Conservation (phyloP, 2,888 invertebrate species). For the Odiellus spinosus region DNA sequence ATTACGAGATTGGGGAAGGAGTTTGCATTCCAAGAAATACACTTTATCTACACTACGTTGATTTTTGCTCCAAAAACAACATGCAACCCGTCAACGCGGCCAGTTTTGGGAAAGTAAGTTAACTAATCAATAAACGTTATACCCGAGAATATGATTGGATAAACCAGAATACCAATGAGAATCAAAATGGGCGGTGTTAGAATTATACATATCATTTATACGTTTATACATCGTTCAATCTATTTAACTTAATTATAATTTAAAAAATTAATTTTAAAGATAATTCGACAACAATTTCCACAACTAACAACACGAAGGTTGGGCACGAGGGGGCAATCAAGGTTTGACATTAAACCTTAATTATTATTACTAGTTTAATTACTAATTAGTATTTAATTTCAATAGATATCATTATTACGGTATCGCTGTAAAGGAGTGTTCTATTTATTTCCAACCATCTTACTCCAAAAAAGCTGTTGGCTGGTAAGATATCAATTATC, state of each 20-base stretch:
- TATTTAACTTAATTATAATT: background rate
- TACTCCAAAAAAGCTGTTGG: constrained; percentile 31
- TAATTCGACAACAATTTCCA: constrained; percentile 38
- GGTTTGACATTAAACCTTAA: constrained; percentile 22
- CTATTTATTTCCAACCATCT: constrained; percentile 32
- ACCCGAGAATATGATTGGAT: too few relatives aligned
- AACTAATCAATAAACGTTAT: too few relatives aligned
- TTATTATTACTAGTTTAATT: constrained; percentile 4
- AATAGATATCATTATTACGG: constrained; percentile 36
- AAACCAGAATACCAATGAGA: too few relatives aligned
- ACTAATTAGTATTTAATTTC: constrained; percentile 1
- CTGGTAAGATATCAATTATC: constrained; percentile 9
- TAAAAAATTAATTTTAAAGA: constrained; percentile 24
- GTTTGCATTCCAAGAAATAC: constrained; percentile 37
- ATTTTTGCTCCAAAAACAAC: constrained; percentile 34
- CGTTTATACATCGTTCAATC: background rate
- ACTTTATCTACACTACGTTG: constrained; percentile 35
- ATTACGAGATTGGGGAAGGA: constrained; percentile 37
- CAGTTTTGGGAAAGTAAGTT: constrained; percentile 36
- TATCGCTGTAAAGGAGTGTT: constrained; percentile 33
- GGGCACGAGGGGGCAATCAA: constrained; percentile 37
- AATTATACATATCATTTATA: background rate
- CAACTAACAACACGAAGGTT: constrained; percentile 35
- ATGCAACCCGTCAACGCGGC: constrained; percentile 38
- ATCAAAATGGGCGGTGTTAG: background rate